A percentile compares a stretch with the other conserved stretches of the same genome.
Evolutionary conservation across 2,797 vertebrate genomes (phyloP).

Genomic region (Danio jaintianensis): DNA sequence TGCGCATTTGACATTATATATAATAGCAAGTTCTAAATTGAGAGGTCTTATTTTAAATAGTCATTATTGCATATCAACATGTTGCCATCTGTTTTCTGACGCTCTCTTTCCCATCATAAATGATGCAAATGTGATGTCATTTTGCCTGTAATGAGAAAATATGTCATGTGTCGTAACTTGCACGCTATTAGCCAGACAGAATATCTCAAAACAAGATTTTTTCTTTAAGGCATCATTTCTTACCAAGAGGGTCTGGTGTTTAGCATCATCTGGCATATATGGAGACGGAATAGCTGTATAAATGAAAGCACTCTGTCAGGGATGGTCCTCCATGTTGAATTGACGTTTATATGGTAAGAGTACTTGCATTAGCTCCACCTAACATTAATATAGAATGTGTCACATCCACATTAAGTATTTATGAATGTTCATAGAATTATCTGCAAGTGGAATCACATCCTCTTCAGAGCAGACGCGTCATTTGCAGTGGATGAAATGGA

Average conservation of each 20-base stretch:
- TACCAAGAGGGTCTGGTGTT: slow-evolving; percentile 21
- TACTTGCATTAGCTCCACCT: not conserved
- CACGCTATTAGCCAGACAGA: slow-evolving; percentile 31
- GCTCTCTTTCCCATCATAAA: slow-evolving; percentile 14
- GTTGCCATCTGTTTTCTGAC: slow-evolving; percentile 21
- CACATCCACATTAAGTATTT: not conserved
- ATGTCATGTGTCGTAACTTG: slow-evolving; percentile 29
- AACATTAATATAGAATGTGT: slow-evolving; percentile 24
- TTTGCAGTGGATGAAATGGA: not conserved
- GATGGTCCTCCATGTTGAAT: not conserved
- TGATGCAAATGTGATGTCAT: slow-evolving; percentile 45
- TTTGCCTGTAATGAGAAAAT: slow-evolving; percentile 12
- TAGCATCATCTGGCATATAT: not conserved
- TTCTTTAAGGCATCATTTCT: slow-evolving; percentile 15
- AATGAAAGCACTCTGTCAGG: not conserved
- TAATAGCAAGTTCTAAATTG: slow-evolving; percentile 19
- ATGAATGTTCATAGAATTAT: not conserved
- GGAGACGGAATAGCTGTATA: slow-evolving; percentile 6
- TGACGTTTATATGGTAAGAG: not conserved
- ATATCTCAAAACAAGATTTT: slow-evolving; percentile 23
- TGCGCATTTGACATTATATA: not conserved
- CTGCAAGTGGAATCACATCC: not conserved
- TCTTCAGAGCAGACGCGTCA: not conserved
- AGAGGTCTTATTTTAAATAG: slow-evolving; percentile 40
- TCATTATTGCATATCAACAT: slow-evolving; percentile 39